A percentile compares a stretch with the other conserved stretches of the same genome.
Conservation (phyloP, 2,888 invertebrate genomes). For the Glaucopsyche alexis region DNA sequence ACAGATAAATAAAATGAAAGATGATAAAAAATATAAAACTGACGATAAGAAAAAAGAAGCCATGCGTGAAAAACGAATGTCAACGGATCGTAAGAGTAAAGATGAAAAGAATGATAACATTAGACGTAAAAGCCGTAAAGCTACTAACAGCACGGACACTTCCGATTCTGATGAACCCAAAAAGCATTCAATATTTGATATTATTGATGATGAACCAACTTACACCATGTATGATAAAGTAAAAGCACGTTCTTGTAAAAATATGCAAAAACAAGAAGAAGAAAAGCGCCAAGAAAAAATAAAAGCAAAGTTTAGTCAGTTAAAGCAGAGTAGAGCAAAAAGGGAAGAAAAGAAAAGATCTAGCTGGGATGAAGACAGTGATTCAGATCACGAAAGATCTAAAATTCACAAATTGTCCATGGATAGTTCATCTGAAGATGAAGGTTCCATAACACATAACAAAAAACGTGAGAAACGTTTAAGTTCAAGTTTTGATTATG, state of each 20-base stretch:
- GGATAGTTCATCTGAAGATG: slow-evolving; percentile 80
- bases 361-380: slow-evolving; percentile 94
- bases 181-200: slow-evolving; percentile 95
- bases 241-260: slow-evolving; percentile 95
- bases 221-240: slow-evolving; percentile 99
- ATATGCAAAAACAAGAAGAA: slow-evolving; percentile 95
- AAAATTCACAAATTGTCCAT: slow-evolving; percentile 67
- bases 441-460: slow-evolving; percentile 59
- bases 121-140: slow-evolving; percentile 70
- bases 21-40: slow-evolving; percentile 64
- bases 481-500: slow-evolving; percentile 57
- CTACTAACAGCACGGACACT: slow-evolving; percentile 81
- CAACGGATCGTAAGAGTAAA: slow-evolving; percentile 74
- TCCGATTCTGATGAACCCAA: slow-evolving; percentile 91
- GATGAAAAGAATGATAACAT: slow-evolving; percentile 66
- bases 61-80: slow-evolving; percentile 72
- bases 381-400: slow-evolving; percentile 78
- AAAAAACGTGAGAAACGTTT: slow-evolving; percentile 74
- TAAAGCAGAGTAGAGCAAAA: slow-evolving; percentile 93
- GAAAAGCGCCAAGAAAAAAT: slow-evolving; percentile 92
- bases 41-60: slow-evolving; percentile 73
- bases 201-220: slow-evolving; percentile 92
- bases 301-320: slow-evolving; percentile 92
- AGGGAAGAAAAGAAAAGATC: slow-evolving; percentile 94
- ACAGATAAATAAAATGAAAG: slow-evolving; percentile 60